A percentile compares a stretch with the other conserved stretches of the same genome.
These are phyloP conservation scores for Oreotrochilus melanogaster DNA, from an alignment of 2,113 vertebrate genomes.

Conservation along the genomic window DNA sequence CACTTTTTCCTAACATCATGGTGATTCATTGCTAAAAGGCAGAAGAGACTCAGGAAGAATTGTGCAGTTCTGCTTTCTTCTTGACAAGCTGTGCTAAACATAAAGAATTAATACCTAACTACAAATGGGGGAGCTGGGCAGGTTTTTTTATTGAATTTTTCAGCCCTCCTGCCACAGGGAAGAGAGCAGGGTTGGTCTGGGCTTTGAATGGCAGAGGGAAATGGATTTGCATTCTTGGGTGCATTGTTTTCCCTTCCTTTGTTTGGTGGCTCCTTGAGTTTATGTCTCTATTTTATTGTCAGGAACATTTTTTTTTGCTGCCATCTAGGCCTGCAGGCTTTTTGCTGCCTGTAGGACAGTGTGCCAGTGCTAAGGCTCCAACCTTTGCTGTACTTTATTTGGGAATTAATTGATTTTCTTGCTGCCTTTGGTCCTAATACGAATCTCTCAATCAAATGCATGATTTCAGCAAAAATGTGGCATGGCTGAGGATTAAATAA, in stretches of 20 bases:
- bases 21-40: conserved; percentile 14
- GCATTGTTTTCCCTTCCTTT: not conserved
- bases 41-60: not conserved
- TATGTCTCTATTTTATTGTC: not conserved
- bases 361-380: not conserved
- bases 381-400: not conserved
- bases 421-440: not conserved
- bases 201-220: not conserved
- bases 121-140: not conserved
- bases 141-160: not conserved
- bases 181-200: not conserved
- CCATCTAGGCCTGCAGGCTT: not conserved
- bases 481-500: not conserved
- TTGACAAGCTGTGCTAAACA: conserved; percentile 1
- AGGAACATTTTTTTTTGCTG: not conserved
- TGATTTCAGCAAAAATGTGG: not conserved
- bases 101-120: not conserved
- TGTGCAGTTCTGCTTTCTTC: not conserved
- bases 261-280: not conserved
- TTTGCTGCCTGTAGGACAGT: not conserved
- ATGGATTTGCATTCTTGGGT: not conserved
- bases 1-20: not conserved
- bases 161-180: not conserved
- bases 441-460: not conserved
- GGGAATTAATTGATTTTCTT: not conserved